These are phyloP conservation scores for Tragelaphus strepsiceros DNA, from an alignment of 2,113 vertebrate genomes.

Conservation along the genomic window DNA sequence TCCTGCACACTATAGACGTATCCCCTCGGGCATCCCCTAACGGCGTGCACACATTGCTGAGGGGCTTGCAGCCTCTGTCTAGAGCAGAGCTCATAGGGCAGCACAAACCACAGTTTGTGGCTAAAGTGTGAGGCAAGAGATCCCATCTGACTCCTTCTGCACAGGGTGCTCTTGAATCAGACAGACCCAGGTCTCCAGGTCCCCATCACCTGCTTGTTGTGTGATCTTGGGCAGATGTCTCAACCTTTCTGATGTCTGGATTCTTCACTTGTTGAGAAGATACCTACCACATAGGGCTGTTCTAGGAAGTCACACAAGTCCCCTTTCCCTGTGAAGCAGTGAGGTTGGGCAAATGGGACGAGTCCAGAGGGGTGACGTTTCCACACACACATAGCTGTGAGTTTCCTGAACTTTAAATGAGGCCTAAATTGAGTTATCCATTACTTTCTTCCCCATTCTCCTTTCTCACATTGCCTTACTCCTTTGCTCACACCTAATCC, in stretches of 20 bases:
- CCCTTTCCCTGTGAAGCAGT: neutral
- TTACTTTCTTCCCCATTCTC: neutral
- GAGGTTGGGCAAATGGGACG: neutral
- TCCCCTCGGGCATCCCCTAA: neutral
- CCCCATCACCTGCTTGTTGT: neutral
- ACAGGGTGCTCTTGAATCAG: neutral
- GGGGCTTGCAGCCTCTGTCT: neutral
- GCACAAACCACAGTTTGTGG: neutral
- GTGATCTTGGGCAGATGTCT: neutral
- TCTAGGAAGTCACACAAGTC: neutral
- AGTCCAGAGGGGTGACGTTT: neutral
- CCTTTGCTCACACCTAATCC: neutral
- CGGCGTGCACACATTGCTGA: fast-evolving
- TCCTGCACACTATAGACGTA: neutral
- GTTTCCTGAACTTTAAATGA: neutral
- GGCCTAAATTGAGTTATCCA: fast-evolving
- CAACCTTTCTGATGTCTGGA: neutral
- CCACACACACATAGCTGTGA: fast-evolving
- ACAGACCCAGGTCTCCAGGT: neutral
- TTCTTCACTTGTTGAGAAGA: neutral
- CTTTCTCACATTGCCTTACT: neutral
- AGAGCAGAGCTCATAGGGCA: neutral
- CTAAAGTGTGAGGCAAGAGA: neutral
- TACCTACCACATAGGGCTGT: neutral
- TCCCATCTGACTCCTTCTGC: neutral